Conservation (phyloP, 2,888 invertebrate species). For the Cylindroiulus punctatus region DNA sequence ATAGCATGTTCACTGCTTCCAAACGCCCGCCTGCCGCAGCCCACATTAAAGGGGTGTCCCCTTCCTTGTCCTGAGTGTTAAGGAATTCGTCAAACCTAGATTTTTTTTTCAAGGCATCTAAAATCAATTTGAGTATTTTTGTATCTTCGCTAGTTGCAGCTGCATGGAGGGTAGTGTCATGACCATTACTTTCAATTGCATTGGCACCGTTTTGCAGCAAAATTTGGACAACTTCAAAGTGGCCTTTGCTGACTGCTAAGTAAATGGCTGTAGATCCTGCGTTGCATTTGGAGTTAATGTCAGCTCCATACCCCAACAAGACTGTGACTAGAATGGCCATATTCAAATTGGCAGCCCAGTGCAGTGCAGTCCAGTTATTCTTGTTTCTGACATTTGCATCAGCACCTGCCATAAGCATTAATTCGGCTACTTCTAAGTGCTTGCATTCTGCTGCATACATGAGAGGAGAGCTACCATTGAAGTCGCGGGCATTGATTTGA, state of each 20-base stretch:
- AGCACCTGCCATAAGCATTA: conserved; percentile 65
- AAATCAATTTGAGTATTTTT: conserved; percentile 33
- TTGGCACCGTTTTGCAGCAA: neutral
- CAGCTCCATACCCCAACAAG: conserved; percentile 77
- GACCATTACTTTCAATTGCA: neutral
- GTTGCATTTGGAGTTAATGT: conserved; percentile 74
- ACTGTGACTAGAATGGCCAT: conserved; percentile 73
- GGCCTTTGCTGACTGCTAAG: conserved; percentile 7
- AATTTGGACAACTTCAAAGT: neutral
- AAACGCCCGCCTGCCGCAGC: conserved; percentile 7
- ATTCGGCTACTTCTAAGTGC: neutral
- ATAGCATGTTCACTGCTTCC: conserved; percentile 35
- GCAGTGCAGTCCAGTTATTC: conserved; percentile 46
- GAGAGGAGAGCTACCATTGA: neutral
- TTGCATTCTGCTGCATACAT: neutral
- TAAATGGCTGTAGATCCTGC: conserved; percentile 3
- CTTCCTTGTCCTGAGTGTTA: conserved; percentile 27
- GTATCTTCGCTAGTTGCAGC: neutral
- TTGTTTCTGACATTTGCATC: conserved; percentile 70
- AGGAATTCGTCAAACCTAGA: conserved; percentile 64
- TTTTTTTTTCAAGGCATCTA: conserved; percentile 59
- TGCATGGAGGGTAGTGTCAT: conserved; percentile 7
- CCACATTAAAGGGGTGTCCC: conserved; percentile 55
- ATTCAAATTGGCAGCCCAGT: conserved; percentile 74
- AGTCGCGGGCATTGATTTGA: neutral